Base-by-base conservation (phyloP, 2,113 vertebrate genomes). In the Theropithecus gelada region DNA sequence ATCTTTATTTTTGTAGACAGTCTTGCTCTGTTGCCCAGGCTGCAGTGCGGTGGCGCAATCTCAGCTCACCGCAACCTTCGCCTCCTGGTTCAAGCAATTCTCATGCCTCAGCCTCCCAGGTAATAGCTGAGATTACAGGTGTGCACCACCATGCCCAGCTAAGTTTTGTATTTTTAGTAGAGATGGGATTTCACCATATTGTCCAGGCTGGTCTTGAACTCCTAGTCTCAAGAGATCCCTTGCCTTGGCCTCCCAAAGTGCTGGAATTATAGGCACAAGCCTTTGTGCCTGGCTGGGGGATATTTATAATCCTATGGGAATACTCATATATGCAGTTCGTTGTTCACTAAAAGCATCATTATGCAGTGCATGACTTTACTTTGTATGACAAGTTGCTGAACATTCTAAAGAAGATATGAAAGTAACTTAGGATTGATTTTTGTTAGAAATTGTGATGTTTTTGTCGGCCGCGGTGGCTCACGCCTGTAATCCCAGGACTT, bases 391-490 rank as follows among this genome's bases (percentile, higher is more conserved):
- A 45, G 66, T 68, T 76, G 13, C 30, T 40, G 18, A 82, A 32
- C 10, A 59, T 81, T 72, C 68, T 91, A 73, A 90, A 87, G 82
- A 32, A 76, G 59, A 78, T 48, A 38, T 55, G 55, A 50, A 94
- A 96, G n/a, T 87, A 38, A 75, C 38, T 91, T 94, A 45, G n/a
- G 8, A 87, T 93, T 79, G 59, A 40, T 43, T 35, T 72, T 72
- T 85, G 6, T 86, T 91, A 75, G 88, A 82, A 94, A 76, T 90
- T 40, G 25, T 91, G 12, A 4, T 61, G 10, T 86, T 81, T 66
- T 55, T 18, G 52, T 17, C 1, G 5, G 52, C 52, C 5, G 5
- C 1, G 52, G 52, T 55, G 52, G 52, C 17, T 55, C 52, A 55
- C 0, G 17, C 52, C 5, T 55, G 52, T 55, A 55, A 55, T 55